Evolutionary conservation across 2,888 invertebrate genomes (phyloP), one percentile per base, ranked within the genome.

Genomic region (Leptinotarsa juncta): DNA sequence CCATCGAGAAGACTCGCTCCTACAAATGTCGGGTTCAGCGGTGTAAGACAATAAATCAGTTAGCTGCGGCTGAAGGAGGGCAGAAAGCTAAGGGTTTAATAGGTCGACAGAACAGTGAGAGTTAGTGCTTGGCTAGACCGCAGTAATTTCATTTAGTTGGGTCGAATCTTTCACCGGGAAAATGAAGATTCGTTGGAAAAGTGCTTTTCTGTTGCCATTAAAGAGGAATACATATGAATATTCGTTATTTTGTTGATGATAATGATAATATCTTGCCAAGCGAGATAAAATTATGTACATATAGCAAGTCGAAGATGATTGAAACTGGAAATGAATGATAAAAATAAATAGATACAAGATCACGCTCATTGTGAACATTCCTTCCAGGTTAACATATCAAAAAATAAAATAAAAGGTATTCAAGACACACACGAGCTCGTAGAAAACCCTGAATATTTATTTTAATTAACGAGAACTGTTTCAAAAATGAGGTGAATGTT

Each of bases 1-100:
- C 70, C 62, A 62, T 60, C 70, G 60, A 67, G 72, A 69, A 42
- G n/a, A 42, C 42, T 62, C 62, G 42, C 18, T 32, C 16, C 62
- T 75, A 76, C 76, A 76, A 78, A 76, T 78, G 76, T 76, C 69
- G 78, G 74, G 67, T 75, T 78, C 74, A 75, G 78, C 74, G 71
- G 70, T 73, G 71, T 65, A 72, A 68, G 73, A 76, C 70, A 65
- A 78, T 78, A 78, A 78, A 78, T 78, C 78, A 78, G 76, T 67
- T 74, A 76, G 66, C 73, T 75, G 75, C 70, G 70, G 72, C 70
- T 67, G 73, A 75, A 75, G 75, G 72, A 65, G 71, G 73, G 70
- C 65, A 18, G 70, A 65, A 75, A 73, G 75, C 75, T 72, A 48
- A 60, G 75, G 70, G 75, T 75, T 67, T 72, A 75, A 75, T 75